These are phyloP conservation scores for Cinclus mexicanus DNA, from an alignment of 2,113 vertebrate species.

Conservation along the genomic window DNA sequence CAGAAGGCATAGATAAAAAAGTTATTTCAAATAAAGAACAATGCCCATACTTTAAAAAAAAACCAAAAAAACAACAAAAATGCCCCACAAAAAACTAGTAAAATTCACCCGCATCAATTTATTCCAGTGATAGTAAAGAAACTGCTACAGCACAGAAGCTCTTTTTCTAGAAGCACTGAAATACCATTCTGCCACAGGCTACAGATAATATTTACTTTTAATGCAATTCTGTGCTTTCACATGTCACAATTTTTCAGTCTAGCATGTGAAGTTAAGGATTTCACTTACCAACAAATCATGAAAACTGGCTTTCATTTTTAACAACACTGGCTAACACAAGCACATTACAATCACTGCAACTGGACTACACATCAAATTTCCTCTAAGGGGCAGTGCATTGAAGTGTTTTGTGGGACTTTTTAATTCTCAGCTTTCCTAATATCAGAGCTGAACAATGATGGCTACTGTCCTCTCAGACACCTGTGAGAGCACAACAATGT, in stretches of 20 bases:
- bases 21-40: background rate
- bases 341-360: background rate
- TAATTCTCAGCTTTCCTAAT: background rate
- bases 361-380: background rate
- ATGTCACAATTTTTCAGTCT: background rate
- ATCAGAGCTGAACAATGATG: background rate
- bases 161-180: background rate
- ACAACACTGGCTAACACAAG: background rate
- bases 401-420: background rate
- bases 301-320: background rate
- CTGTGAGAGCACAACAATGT: background rate
- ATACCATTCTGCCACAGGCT: background rate
- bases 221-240: background rate
- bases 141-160: background rate
- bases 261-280: background rate
- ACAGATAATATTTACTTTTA: background rate
- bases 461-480: background rate
- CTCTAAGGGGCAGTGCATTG: background rate
- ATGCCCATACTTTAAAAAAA: accelerated
- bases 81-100: accelerated
- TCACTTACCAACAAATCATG: background rate
- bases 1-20: background rate
- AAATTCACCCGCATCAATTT: background rate
- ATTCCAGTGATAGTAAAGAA: background rate
- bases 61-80: too few relatives aligned